Base-by-base conservation (phyloP, 2,113 vertebrate species). In the Chitala chitala region DNA sequence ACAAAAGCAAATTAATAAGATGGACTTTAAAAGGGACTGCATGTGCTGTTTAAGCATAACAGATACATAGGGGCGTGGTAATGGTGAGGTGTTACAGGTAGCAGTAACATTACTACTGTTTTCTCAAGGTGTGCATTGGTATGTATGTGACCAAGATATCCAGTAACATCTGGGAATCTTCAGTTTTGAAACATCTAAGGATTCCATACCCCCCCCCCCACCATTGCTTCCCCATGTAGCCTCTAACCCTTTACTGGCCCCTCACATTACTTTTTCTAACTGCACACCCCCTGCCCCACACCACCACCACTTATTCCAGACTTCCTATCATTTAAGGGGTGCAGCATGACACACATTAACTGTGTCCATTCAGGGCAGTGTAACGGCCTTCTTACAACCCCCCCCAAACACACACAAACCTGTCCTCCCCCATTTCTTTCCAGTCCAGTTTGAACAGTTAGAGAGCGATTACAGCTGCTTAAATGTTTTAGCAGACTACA, bases 141-240 rank as follows among this genome's bases (percentile, higher is more conserved):
- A 2, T 26, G 7, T 55, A 22, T 44, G 36, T 46, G 53, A 13
- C 36, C 9, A n/a, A 82, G 3, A 24, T 1, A 26, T 20, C 79
- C 79, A 15, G 55, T 59, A 72, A 79, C 85, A 88, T 86, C 85
- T 87, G 87, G 84, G 84, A 87, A 73, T 79, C 80, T 85, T 87
- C 84, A 81, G 73, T 24, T 71, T 75, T 5, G 33, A 40, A 54
- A 71, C 31, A 59, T 59, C 54, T 58, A 5, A 22, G 38, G 55
- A 40, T 31, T 50, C 71, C 26, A 20, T 20, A 6, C 59, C 48
- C 22, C 24, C 42, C 66, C 66, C 68, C 15, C 22, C 22, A 22
- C 68, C 22, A 69, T 3, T 5, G 22, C 3, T 59, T 36, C 59
- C 20, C 38, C 4, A 68, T 68, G n/a, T 46, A 13, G 38, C 22